phyloP scores from a whole-genome alignment of 2,113 vertebrate species.

The Megaceryle torquata region DNA sequence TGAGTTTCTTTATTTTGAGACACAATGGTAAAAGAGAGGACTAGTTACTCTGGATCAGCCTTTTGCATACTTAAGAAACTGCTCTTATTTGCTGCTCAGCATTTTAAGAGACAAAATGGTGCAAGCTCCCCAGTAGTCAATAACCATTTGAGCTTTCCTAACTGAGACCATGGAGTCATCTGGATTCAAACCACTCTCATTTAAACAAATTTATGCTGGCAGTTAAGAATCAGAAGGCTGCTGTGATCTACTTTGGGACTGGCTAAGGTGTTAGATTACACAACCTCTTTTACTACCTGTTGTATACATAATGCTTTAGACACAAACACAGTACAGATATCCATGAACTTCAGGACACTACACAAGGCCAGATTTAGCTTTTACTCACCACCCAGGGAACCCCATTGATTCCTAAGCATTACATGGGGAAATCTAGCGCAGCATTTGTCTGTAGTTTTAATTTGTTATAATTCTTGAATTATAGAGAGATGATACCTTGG shows the following conservation, averaged over 20 bases:
- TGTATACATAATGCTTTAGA: neutral
- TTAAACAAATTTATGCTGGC: neutral
- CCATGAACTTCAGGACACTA: neutral
- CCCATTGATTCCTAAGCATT: neutral
- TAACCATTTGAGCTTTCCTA: neutral
- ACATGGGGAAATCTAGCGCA: neutral
- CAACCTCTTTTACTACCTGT: slow-evolving; percentile 40
- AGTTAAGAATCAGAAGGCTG: slow-evolving; percentile 32
- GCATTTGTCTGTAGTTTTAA: slow-evolving; percentile 1
- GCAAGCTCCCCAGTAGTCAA: slow-evolving; percentile 3
- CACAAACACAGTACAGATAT: neutral
- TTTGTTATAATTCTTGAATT: neutral
- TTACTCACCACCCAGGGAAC: neutral
- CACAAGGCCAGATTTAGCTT: slow-evolving; percentile 8
- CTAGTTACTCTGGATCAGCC: neutral
- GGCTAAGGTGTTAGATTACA: slow-evolving; percentile 18
- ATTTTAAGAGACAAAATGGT: slow-evolving; percentile 27
- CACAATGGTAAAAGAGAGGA: slow-evolving; percentile 16
- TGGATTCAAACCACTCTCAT: neutral
- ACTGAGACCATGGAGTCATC: slow-evolving; percentile 10
- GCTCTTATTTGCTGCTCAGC: neutral
- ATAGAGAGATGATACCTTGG: neutral
- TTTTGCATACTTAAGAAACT: neutral
- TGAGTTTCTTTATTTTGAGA: slow-evolving; percentile 11
- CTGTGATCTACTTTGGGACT: slow-evolving; percentile 34